Evolutionary conservation across 2,113 vertebrate genomes (phyloP).

Genomic region (Machaerirhynchus nigripectus): DNA sequence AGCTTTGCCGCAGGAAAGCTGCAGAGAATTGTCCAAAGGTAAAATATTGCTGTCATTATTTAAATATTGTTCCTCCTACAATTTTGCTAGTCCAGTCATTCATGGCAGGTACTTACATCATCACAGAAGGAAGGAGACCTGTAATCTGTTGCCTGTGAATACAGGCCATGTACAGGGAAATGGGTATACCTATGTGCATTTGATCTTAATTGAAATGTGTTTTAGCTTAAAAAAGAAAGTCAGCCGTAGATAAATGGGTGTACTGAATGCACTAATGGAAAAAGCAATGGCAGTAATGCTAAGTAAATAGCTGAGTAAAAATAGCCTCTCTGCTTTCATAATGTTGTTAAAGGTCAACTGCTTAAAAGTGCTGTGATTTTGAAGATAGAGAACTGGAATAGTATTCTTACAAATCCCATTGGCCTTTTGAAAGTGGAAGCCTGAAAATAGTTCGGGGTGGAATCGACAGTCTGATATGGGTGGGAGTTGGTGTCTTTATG

Average conservation of each 20-base stretch:
- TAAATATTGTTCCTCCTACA: constrained; percentile 31
- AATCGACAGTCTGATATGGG: neutral
- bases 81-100: neutral
- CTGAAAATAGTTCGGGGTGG: neutral
- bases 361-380: constrained; percentile 33
- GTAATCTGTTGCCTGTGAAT: neutral
- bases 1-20: constrained; percentile 84
- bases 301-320: constrained; percentile 25
- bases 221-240: neutral
- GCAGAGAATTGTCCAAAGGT: constrained; percentile 84
- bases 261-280: constrained; percentile 30
- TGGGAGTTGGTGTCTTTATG: neutral
- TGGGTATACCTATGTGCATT: neutral
- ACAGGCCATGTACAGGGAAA: neutral
- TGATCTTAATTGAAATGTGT: neutral
- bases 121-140: neutral
- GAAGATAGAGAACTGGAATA: neutral
- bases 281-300: constrained; percentile 26
- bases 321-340: constrained; percentile 25
- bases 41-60: constrained; percentile 70
- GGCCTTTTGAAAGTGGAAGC: constrained; percentile 1
- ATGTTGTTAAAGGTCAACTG: constrained; percentile 33
- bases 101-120: neutral
- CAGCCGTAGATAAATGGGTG: neutral
- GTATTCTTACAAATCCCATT: neutral